phyloP scores from a whole-genome alignment of 2,113 vertebrate genomes.

The Takifugu flavidus region DNA sequence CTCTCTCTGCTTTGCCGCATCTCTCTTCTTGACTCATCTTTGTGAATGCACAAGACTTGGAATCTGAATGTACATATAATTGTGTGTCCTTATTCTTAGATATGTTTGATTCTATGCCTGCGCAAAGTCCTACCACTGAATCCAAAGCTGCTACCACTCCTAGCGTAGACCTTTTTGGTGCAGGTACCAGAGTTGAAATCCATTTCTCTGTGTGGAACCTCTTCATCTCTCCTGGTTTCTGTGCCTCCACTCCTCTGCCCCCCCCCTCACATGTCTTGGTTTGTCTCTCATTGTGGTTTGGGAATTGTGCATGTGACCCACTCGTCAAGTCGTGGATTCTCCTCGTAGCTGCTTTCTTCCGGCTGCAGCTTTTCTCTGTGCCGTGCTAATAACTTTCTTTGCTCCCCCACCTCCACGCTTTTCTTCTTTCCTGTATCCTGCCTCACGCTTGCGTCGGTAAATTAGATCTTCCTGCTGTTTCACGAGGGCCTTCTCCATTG shows the following conservation, averaged over 20 bases:
- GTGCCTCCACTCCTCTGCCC: constrained; percentile 56
- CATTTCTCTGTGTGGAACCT: constrained; percentile 69
- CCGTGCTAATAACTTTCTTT: constrained; percentile 67
- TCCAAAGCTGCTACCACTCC: constrained; percentile 93
- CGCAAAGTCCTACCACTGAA: constrained; percentile 84
- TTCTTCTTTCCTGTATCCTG: constrained; percentile 71
- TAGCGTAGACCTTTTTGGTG: constrained; percentile 98
- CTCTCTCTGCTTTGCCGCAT: constrained; percentile 51
- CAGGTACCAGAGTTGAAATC: constrained; percentile 85
- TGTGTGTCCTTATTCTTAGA: constrained; percentile 96
- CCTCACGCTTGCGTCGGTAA: constrained; percentile 72
- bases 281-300: constrained; percentile 70
- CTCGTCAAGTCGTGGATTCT: constrained; percentile 43
- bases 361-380: constrained; percentile 53
- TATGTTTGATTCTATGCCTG: constrained; percentile 97
- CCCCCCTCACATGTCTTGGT: constrained; percentile 50
- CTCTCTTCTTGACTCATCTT: constrained; percentile 53
- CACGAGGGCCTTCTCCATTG: constrained; percentile 90
- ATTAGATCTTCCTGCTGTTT: constrained; percentile 96
- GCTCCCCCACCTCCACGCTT: constrained; percentile 52
- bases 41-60: constrained; percentile 57
- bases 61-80: constrained; percentile 68
- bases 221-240: constrained; percentile 63
- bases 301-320: constrained; percentile 71
- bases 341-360: constrained; percentile 52